Conservation (phyloP, 2,797 vertebrate genomes). For the Phylloscopus collybita region DNA sequence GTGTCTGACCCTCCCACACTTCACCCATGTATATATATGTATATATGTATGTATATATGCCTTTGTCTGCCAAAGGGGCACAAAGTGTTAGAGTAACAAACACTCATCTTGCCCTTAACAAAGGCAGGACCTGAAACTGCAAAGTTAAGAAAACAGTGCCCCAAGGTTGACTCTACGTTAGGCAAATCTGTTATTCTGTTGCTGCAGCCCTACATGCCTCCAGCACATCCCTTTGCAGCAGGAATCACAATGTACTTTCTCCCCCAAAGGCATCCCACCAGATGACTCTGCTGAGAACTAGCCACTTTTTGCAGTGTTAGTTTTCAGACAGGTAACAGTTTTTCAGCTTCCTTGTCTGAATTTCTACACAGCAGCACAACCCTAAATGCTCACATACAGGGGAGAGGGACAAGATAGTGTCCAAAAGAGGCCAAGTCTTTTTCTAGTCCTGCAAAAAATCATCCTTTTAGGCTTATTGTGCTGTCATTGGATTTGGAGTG, state of each 20-base stretch:
- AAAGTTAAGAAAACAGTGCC: neutral
- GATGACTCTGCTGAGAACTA: neutral
- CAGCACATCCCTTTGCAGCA: neutral
- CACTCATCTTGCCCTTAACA: neutral
- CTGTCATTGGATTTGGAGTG: neutral
- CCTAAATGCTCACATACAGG: neutral
- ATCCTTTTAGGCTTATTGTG: neutral
- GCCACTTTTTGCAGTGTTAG: neutral
- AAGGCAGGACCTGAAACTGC: neutral
- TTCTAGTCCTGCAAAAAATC: neutral
- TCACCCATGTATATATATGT: fast-evolving
- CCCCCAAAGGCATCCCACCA: neutral
- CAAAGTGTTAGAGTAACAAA: neutral
- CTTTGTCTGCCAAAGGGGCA: neutral
- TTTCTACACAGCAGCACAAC: neutral
- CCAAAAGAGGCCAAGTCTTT: neutral
- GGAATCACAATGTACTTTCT: neutral
- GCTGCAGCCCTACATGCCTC: neutral
- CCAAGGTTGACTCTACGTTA: fast-evolving
- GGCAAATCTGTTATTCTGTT: neutral
- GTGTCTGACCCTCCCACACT: fast-evolving
- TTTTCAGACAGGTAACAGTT: neutral
- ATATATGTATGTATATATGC: fast-evolving
- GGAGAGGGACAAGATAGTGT: neutral
- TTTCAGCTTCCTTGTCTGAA: neutral